Evolutionary conservation across 2,888 invertebrate species (phyloP).

Genomic region (Osedax fenrisi): DNA sequence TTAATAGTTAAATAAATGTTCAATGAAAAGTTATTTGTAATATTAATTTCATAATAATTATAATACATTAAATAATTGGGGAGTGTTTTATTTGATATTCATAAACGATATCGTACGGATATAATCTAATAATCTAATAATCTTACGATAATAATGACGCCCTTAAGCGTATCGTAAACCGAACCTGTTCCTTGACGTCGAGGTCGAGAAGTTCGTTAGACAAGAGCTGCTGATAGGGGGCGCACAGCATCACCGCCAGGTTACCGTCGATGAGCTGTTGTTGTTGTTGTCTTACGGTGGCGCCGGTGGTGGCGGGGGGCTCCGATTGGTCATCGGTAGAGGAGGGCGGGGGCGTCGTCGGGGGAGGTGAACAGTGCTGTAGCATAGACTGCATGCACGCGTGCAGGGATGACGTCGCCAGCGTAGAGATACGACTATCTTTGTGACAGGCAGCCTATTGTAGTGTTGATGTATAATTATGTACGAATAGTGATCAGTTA

Average conservation of each 20-base stretch:
- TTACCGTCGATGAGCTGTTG: neutral
- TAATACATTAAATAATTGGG: too few species aligned
- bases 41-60: too few species aligned
- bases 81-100: too few species aligned
- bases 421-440: conserved; percentile 73
- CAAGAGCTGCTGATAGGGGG: conserved; percentile 83
- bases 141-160: too few species aligned
- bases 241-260: conserved; percentile 60
- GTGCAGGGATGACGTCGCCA: conserved; percentile 54
- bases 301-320: neutral
- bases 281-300: too few species aligned
- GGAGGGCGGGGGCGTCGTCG: conserved; percentile 82
- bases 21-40: too few species aligned
- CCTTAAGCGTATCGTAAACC: too few species aligned
- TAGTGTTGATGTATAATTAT: too few species aligned
- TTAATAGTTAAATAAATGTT: too few species aligned
- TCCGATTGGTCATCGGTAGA: conserved; percentile 57
- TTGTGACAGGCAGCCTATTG: conserved; percentile 82
- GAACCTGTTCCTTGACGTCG: conserved; percentile 74
- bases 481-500: too few species aligned
- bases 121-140: too few species aligned
- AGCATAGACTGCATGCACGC: conserved; percentile 80
- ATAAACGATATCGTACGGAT: too few species aligned
- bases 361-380: conserved; percentile 72
- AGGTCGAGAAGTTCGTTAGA: conserved; percentile 82